Percentiles rank a stretch among this genome's conserved stretches.
Evolutionary conservation across 2,113 vertebrate species (phyloP).

Genomic region (Nicator chloris): DNA sequence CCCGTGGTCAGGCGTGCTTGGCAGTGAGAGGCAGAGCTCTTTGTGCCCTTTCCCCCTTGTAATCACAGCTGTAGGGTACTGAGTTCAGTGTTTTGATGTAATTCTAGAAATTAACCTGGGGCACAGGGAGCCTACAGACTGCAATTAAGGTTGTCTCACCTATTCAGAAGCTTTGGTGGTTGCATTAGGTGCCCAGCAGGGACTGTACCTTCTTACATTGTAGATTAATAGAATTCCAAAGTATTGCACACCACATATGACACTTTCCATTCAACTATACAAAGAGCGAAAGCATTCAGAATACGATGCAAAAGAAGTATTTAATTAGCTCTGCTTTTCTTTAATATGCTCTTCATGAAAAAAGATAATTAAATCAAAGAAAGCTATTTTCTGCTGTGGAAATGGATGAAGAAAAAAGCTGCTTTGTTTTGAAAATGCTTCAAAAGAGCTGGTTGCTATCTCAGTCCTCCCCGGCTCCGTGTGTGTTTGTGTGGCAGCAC

Average conservation of each 20-base stretch:
- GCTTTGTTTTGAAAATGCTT: conserved; percentile 20
- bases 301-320: background rate
- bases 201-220: background rate
- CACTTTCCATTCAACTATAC: background rate
- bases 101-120: background rate
- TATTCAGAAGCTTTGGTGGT: background rate
- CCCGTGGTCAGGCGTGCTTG: background rate
- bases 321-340: conserved; percentile 1
- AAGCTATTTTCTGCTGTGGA: background rate
- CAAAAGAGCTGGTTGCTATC: background rate
- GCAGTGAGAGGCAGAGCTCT: background rate
- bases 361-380: background rate
- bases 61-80: background rate
- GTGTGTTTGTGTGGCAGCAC: background rate
- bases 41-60: background rate
- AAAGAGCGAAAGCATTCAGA: background rate
- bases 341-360: background rate
- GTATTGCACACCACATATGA: background rate
- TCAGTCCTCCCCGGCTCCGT: background rate
- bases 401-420: background rate
- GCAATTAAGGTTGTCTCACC: background rate
- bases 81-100: background rate
- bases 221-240: background rate
- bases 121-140: background rate
- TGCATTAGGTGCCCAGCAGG: background rate